phyloP scores from a whole-genome alignment of 1,140 invertebrate species.

The Caerostris darwini region DNA sequence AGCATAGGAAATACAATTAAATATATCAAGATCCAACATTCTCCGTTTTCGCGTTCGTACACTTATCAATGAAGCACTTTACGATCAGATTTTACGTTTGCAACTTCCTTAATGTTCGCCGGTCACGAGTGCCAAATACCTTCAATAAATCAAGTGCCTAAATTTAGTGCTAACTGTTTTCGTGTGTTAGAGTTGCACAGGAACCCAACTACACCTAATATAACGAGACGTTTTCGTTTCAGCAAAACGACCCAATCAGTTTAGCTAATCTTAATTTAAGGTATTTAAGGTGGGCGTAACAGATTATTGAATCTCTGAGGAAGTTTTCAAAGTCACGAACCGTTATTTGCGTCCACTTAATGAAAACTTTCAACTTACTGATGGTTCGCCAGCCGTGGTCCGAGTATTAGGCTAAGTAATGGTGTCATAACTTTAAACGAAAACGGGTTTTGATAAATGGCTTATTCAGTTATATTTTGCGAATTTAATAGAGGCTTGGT shows the following conservation, averaged over 20 bases:
- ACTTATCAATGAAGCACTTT: neutral
- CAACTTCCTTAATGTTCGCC: neutral
- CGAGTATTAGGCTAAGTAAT: no score
- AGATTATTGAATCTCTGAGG: neutral
- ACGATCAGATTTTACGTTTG: neutral
- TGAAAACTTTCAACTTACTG: neutral
- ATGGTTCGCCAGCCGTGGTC: no score
- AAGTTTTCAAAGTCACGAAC: neutral
- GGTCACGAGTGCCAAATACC: neutral
- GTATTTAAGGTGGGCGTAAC: slow-evolving; percentile 11
- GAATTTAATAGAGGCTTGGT: no score
- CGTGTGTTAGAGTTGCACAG: neutral
- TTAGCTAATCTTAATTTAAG: neutral
- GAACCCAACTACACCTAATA: neutral
- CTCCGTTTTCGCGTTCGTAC: neutral
- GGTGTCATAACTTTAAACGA: no score
- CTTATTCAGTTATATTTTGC: no score
- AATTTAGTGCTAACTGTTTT: neutral
- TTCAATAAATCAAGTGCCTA: slow-evolving; percentile 4
- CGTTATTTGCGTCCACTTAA: neutral
- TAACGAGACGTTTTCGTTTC: neutral
- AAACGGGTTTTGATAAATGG: no score
- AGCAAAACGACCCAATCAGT: neutral
- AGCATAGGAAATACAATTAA: no score
- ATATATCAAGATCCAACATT: neutral